Base-by-base conservation (phyloP, 1,140 invertebrate genomes). In the Lordiphosa collinella region DNA sequence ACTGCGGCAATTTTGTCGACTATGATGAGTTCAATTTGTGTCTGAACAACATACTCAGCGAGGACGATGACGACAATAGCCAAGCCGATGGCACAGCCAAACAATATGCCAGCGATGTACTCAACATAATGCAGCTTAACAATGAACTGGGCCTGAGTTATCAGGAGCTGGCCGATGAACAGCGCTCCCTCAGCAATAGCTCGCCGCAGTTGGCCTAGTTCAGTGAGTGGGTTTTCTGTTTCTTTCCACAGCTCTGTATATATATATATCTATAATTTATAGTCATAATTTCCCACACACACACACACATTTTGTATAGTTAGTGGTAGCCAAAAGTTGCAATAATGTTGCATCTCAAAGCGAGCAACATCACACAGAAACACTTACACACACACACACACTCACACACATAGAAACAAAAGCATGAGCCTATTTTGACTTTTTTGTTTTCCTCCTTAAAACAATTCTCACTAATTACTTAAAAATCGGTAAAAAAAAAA, bases 21-120 rank as follows among this genome's bases (percentile, higher is more conserved):
- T 84, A 84, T 29, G 80, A 88, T 79, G 86, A 88, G 54, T 88
- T 88, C 18, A 87, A 88, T 48, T 61, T 87, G 58, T 88, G 86
- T 43, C 54, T 88, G 32, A 88, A 69, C 32, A 88, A 79, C 48
- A 79, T 88, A 25, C 66, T 88, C n/a, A 88, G 55, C 34, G 86
- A 87, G 31, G 75, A 85, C 35, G 70, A 76, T 8, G 71, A 86
- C 18, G 65, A 72, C 5, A 46, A 47, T 3, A 47, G 25, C 12
- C 31, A 29, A 11, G 22, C 29, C 22, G 31, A 35, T n/a, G 50
- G 46, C 34, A 41, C 54, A 68, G n/a, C 70, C 63, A 53, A 56
- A 47, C 57, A 54, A 11, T 69, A 84, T 25, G 51, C 66, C 31
- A 49, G 59, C 51, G 78, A 84, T 34, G 60, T 85, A 1, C 59